Percentiles rank a stretch among this genome's conserved stretches.
phyloP scores from a whole-genome alignment of 2,797 vertebrate genomes.

The Crax fasciolata region DNA sequence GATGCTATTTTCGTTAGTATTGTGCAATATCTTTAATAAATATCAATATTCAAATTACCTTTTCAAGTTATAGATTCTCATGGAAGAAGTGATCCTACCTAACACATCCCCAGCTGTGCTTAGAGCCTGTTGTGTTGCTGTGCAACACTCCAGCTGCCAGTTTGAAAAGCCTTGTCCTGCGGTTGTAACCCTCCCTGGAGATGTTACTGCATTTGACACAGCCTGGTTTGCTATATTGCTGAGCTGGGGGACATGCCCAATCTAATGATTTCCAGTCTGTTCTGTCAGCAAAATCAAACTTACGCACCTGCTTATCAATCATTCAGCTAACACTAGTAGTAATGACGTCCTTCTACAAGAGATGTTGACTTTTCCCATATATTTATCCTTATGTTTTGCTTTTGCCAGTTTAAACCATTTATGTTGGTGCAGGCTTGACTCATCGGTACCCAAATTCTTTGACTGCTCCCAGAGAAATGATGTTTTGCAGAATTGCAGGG shows the following conservation, averaged over 20 bases:
- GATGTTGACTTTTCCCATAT: background rate
- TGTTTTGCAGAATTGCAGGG: no score
- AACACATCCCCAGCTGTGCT: background rate
- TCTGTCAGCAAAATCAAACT: background rate
- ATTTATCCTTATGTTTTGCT: background rate
- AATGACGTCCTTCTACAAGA: background rate
- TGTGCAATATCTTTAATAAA: background rate
- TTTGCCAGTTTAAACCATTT: background rate
- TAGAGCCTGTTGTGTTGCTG: background rate
- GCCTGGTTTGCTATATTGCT: background rate
- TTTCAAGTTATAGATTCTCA: background rate
- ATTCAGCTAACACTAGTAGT: background rate
- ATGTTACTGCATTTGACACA: background rate
- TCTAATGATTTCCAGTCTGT: background rate
- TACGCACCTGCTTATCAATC: rapidly evolving
- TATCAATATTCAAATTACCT: background rate
- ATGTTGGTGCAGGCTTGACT: background rate
- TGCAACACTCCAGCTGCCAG: background rate
- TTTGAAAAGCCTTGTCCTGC: background rate
- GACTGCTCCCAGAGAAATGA: background rate
- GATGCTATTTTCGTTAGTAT: background rate
- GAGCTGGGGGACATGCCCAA: background rate
- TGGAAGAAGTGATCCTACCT: background rate
- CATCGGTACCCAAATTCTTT: background rate
- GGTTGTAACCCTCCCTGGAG: rapidly evolving